phyloP scores from a whole-genome alignment of 1,140 invertebrate genomes.

The Marisa cornuarietis region DNA sequence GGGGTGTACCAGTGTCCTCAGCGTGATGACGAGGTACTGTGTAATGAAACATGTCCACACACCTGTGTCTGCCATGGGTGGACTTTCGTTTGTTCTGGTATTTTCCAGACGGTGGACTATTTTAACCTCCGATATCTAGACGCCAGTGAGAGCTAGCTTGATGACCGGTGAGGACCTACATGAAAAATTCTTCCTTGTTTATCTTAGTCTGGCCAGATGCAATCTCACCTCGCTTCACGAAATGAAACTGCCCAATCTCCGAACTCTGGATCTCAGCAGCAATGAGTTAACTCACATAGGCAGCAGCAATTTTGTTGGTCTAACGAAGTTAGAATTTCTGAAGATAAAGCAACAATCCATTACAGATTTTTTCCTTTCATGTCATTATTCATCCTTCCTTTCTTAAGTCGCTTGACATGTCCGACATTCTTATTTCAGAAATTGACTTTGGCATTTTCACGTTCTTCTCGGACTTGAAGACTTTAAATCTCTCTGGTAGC shows the following conservation, averaged over 20 bases:
- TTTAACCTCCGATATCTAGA: conserved; percentile 3
- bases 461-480: too few relatives aligned
- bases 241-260: not conserved
- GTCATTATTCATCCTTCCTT: too few relatives aligned
- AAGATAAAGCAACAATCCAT: too few relatives aligned
- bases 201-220: not conserved
- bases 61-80: conserved; percentile 18
- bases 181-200: not conserved
- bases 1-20: conserved; percentile 27
- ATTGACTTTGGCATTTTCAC: too few relatives aligned
- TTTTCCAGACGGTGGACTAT: not conserved
- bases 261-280: conserved; percentile 2
- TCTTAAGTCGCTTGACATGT: too few relatives aligned
- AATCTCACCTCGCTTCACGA: not conserved
- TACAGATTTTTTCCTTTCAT: too few relatives aligned
- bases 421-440: too few relatives aligned
- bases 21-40: conserved; percentile 22
- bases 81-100: conserved; percentile 6
- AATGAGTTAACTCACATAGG: not conserved
- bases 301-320: too few relatives aligned
- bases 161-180: not conserved
- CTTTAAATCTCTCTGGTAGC: too few relatives aligned
- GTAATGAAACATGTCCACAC: conserved; percentile 14
- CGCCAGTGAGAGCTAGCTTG: not conserved
- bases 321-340: too few relatives aligned